Base-by-base conservation (phyloP, 2,113 vertebrate genomes). In the Chionis minor region DNA sequence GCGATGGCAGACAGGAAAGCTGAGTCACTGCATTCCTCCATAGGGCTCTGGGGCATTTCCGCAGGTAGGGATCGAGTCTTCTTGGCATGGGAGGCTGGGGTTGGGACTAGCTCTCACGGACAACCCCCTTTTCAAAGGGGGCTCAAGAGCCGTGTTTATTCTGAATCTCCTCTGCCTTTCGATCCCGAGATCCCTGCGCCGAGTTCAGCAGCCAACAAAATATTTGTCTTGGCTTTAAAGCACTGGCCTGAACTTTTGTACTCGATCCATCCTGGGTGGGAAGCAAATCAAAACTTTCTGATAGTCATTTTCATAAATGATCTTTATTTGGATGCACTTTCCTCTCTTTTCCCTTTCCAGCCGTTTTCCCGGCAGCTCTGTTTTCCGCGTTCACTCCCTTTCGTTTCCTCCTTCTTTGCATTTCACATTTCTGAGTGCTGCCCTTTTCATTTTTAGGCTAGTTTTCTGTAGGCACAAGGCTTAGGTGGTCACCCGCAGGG, bases 41-140 rank as follows among this genome's bases (percentile, higher is more conserved):
- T 98, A 44, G 98, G 98, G 42, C 97, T 99, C 52, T 86, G 98
- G 87, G 92, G 96, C 74, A 98, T 99, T 81, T 93, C 98, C 69
- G 98, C 97, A 86, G 99, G 99, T 99, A 98, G 94, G 98, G 30
- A 92, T 12, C 27, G 8, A 49, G 59, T 49, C 58, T 4, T 75
- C 79, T 89, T 89, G 95, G 49, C 82, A 28, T 3, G 72, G 88
- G 24, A 19, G 19, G 28, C 6, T 44, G 86, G 82, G 51, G 51
- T 83, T 11, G 79, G 79, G 51, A 83, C 10, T 9, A 7, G 69
- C 52, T 59, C 4, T 5, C 35, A 3, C 3, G 82, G 92, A 74
- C 79, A 81, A 42, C 47, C 88, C 61, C 71, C 49, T 67, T 77
- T 47, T 19, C 12, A 18, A 12, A 38, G 87, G 92, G 93, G 91